Evolutionary conservation across 2,797 vertebrate species (phyloP), one percentile per base, ranked within the genome.

Genomic region (Todus mexicanus): DNA sequence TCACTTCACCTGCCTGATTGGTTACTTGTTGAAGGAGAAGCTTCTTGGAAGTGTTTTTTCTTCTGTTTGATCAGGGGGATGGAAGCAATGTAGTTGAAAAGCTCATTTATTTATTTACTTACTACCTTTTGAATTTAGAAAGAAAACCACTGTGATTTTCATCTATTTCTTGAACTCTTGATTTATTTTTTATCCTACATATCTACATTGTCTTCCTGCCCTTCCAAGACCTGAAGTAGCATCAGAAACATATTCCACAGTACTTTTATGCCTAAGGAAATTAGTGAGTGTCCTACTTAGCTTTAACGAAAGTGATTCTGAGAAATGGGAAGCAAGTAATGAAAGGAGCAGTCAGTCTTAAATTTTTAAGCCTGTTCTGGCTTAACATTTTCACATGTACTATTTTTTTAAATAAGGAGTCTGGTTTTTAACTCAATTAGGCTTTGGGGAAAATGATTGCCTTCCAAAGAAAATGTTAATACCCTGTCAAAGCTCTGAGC

Each of bases 401-500:
- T 61, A 33, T 61, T 92, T 93, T 93, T 93, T 95, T 5, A 71
- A 92, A 80, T 69, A 89, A 92, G 27, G 66, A 94, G 42, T 71
- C 74, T 82, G 84, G 87, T 89, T 95, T 95, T 96, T 71, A 82
- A 83, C 88, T 92, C 86, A 89, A 37, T 94, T 93, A 93, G 72
- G 54, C 88, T 93, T 95, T 95, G 65, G 94, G 92, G 95, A 94
- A 90, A 95, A 95, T 89, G n/a, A 68, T 89, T 90, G 93, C 77
- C 43, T 95, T 96, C 95, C 95, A 96, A 94, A 91, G 94, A 95
- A 96, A 96, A 95, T 59, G 84, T 96, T 96, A 90, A 93, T 94
- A 74, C 69, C 56, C 81, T 92, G 84, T 96, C 90, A 94, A 94
- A 90, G 47, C 78, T 85, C 68, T 74, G 90, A 95, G 88, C 81